phyloP scores from a whole-genome alignment of 2,113 vertebrate species.

The Aegotheles bennettii region DNA sequence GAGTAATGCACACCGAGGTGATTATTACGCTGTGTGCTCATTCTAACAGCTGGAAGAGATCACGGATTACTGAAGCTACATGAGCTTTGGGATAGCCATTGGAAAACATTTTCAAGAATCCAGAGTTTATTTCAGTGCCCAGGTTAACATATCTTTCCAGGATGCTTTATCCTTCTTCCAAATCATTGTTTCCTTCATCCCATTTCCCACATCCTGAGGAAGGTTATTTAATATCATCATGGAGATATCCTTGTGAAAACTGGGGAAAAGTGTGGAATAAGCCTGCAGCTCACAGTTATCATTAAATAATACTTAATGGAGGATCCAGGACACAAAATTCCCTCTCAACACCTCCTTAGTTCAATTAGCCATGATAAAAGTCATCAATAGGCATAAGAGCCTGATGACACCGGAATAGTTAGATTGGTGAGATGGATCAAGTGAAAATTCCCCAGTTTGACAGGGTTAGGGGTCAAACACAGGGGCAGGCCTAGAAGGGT shows the following conservation, averaged over 20 bases:
- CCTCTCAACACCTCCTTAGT: neutral
- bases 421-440: neutral
- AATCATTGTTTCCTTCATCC: neutral
- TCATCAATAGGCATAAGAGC: neutral
- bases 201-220: neutral
- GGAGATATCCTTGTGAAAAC: neutral
- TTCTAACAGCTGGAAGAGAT: slow-evolving; percentile 67
- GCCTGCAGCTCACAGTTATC: neutral
- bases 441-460: neutral
- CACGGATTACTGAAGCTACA: slow-evolving; percentile 29
- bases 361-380: neutral
- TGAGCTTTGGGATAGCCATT: slow-evolving; percentile 32
- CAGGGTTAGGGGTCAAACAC: neutral
- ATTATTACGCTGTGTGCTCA: slow-evolving; percentile 5
- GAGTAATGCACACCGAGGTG: slow-evolving; percentile 42
- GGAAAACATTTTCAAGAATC: slow-evolving; percentile 40
- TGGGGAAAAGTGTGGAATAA: neutral
- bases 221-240: neutral
- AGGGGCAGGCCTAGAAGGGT: neutral
- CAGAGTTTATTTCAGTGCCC: slow-evolving; percentile 24
- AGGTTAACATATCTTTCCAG: neutral
- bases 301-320: neutral
- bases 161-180: neutral
- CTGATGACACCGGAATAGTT: neutral
- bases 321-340: neutral